Base-by-base conservation (phyloP, 2,797 vertebrate species). In the Macropus fuliginosus region DNA sequence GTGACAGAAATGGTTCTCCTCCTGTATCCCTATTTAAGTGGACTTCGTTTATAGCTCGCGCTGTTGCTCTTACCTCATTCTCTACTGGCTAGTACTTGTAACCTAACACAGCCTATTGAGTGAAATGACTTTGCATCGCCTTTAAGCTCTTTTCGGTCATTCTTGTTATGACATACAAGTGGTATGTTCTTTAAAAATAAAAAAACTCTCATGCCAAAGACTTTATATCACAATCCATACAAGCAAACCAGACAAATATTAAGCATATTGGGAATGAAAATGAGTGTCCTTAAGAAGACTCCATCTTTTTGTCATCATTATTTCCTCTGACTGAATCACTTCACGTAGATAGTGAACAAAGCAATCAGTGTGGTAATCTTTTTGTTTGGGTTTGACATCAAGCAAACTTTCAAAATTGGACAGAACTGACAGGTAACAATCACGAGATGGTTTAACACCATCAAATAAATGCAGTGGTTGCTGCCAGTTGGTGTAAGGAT, bases 391-490 rank as follows among this genome's bases (percentile, higher is more conserved):
- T 87, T 96, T 96, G 91, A 97, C 91, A 18, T 50, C 93, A 91
- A 92, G 29, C 92, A 92, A 59, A 54, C 14, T 59, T 90, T 50
- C 95, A 66, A 93, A 95, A 50, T 24, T 55, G 8, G 92, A 81
- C 40, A 90, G 11, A 55, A 28, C 57, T 54, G 91, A 62, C 90
- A 96, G 62, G 91, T 93, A 93, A 92, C 94, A 94, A 93, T 91
- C 59, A 55, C 18, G 54, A 95, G 74, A 34, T 92, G 14, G 29
- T 56, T 96, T 97, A 91, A 34, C 24, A 91, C 56, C 54, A 95
- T 74, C 93, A 34, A 92, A 54, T n/a, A 95, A 97, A 94, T 87
- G n/a, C n/a, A 87, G 92, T 93, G 55, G 92, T 94, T 46, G 57
- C 74, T 74, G 34, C 54, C 14, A 62, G 54, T 74, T 81, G 46